Evolutionary conservation across 64 coral and sea anemone species (phyloP).

Genomic region (Actinia tenebrosa): DNA sequence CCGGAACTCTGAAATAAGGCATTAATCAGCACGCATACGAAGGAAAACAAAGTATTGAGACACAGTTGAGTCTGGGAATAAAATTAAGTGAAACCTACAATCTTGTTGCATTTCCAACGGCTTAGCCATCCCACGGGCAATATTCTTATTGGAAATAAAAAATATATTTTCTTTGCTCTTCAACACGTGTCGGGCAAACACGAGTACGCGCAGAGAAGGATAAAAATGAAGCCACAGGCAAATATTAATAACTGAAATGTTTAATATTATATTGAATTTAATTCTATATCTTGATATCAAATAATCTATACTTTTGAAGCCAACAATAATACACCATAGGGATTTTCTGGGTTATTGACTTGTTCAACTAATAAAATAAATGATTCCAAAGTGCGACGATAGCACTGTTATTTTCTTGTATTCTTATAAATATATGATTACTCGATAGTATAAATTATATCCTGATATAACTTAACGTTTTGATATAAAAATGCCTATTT

Average conservation of each 20-base stretch:
- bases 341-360: neutral
- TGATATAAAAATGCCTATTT: constrained; percentile 8
- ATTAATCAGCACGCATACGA: constrained; percentile 10
- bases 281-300: neutral
- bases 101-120: neutral
- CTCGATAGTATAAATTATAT: constrained; percentile 16
- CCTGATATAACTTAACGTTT: constrained; percentile 21
- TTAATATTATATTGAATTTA: neutral
- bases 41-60: neutral
- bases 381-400: neutral
- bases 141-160: neutral
- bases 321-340: neutral
- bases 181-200: neutral
- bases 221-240: neutral
- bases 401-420: constrained; percentile 2
- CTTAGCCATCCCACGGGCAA: neutral
- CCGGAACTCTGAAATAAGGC: constrained; percentile 11
- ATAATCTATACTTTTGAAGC: neutral
- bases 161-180: neutral
- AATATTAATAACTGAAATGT: neutral
- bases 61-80: neutral
- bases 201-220: neutral
- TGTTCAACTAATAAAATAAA: constrained; percentile 21
- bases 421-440: constrained; percentile 29
- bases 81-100: neutral